Base-by-base conservation (phyloP, 1,140 invertebrate species). In the Ceratosolen solmsi region DNA sequence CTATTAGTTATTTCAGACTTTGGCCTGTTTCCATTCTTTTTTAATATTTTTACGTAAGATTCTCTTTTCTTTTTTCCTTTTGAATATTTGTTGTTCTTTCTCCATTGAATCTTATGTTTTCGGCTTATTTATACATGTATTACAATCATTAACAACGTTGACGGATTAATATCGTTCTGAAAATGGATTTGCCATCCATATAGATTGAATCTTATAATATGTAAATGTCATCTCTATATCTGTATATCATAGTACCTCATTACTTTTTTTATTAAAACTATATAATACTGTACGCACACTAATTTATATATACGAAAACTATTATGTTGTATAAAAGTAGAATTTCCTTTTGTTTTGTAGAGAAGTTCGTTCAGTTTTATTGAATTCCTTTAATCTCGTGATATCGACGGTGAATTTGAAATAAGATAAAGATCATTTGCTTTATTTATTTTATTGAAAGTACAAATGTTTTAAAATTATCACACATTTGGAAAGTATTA, bases 141-240 rank as follows among this genome's bases (percentile, higher is more conserved):
- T 33, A 33, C 46, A 72, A 33, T 1, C 46, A 20, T 25, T 1
- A 9, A 4, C 25, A 20, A 9, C 13, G 13, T 30, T n/a, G 27
- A 27, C 70, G 41, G 25, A 72, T 72, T 72, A n/a, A 51, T 72
- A 49, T 20, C 70, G n/a, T 72, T 54, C n/a, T 22, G 46, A 51
- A 54, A 72, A 36, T 7, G 70, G 51, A 72, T 72, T 41, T 51
- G 46, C 25, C 41, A 25, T 20, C 70, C 70, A 51, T 72, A 30
- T 46, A 54, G 25, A 27, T 51, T 33, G 46, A 72, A 17, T 41
- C 25, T 54, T 3, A 30, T 72, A 46, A 27, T 58, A 3, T 25
- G 5, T 3, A 41, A 72, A 72, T 33, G 5, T 22, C 51, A 20
- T 41, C 70, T 41, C 25, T 15, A 27, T 20, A 30, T 36, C 15